Conservation (phyloP, 2,113 vertebrate genomes). For the Pionites leucogaster region DNA sequence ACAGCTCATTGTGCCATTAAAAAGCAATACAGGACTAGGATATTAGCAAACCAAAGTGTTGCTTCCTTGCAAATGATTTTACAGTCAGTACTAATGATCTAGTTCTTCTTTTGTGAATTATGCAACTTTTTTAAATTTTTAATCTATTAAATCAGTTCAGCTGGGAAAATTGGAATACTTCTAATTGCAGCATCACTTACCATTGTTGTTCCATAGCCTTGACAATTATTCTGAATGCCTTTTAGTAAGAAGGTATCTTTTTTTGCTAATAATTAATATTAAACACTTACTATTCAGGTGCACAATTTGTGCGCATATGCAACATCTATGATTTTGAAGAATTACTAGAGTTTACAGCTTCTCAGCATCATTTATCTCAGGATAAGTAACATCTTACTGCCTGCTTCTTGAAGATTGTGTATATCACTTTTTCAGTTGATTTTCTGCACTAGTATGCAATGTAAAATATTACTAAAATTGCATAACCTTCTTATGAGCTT, state of each 20-base stretch:
- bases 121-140: not conserved
- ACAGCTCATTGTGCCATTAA: not conserved
- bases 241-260: not conserved
- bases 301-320: not conserved
- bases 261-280: not conserved
- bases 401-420: not conserved
- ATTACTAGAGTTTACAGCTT: not conserved
- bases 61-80: slow-evolving; percentile 1
- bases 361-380: not conserved
- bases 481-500: not conserved
- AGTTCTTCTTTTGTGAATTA: not conserved
- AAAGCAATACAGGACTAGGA: not conserved
- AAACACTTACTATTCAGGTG: not conserved
- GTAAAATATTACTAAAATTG: not conserved
- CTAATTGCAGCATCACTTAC: not conserved
- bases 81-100: not conserved
- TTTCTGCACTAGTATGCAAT: not conserved
- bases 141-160: not conserved
- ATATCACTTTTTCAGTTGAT: not conserved
- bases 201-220: not conserved
- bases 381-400: not conserved
- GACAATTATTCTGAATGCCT: not conserved
- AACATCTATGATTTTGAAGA: not conserved
- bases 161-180: not conserved
- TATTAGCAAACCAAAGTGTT: not conserved